These are phyloP conservation scores for Drosophila lacicola DNA, from an alignment of 2,888 invertebrate species.

Conservation along the genomic window DNA sequence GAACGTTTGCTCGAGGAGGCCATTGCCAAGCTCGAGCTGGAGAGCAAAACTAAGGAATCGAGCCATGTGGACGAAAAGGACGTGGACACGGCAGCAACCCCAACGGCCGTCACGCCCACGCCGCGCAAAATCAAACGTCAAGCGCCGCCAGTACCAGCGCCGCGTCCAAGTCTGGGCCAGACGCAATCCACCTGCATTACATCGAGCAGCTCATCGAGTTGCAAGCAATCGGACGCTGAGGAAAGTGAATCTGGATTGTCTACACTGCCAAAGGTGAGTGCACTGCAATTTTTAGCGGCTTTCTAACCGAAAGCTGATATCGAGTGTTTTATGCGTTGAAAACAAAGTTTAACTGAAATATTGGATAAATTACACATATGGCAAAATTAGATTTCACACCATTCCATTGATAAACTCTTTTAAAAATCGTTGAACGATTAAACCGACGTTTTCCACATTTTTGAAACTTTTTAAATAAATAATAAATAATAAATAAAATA, in stretches of 20 bases:
- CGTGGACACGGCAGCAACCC: conserved; percentile 27
- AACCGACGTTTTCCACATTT: too few relatives aligned
- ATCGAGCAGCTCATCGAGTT: conserved; percentile 59
- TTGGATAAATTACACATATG: too few relatives aligned
- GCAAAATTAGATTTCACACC: too few relatives aligned
- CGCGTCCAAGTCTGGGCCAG: conserved; percentile 55
- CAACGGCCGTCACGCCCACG: conserved; percentile 22
- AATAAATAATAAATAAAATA: too few relatives aligned
- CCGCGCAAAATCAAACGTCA: conserved; percentile 53
- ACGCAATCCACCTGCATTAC: conserved; percentile 34
- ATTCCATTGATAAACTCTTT: too few relatives aligned
- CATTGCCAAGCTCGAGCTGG: conserved; percentile 72
- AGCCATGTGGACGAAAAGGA: conserved; percentile 50
- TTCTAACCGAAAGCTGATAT: not conserved
- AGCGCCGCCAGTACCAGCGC: conserved; percentile 65
- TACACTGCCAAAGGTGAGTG: conserved; percentile 75
- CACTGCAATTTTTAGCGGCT: not conserved
- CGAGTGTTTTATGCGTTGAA: too few relatives aligned
- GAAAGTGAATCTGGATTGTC: conserved; percentile 80
- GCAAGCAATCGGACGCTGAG: conserved; percentile 73
- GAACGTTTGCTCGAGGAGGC: conserved; percentile 75
- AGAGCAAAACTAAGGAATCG: conserved; percentile 45
- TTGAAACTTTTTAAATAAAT: too few relatives aligned
- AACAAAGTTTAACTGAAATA: too few relatives aligned
- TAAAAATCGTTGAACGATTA: too few relatives aligned